Evolutionary conservation across 1,140 invertebrate genomes (phyloP).

Genomic region (Ruditapes philippinarum): DNA sequence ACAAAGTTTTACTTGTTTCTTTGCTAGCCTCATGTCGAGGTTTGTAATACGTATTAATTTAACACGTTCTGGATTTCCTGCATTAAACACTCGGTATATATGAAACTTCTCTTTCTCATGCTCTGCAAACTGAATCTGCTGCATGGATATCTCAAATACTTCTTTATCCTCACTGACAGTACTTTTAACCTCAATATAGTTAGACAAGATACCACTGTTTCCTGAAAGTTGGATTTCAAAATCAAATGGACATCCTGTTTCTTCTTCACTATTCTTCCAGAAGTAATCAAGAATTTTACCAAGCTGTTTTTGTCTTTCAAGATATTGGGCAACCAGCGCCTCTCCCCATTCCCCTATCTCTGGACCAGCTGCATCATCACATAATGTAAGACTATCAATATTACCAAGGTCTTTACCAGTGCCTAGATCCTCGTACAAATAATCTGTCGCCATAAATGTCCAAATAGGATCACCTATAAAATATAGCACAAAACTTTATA

Average conservation of each 20-base stretch:
- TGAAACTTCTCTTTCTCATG: constrained; percentile 79
- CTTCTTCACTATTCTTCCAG: constrained; percentile 77
- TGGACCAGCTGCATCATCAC: neutral
- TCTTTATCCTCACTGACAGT: constrained; percentile 78
- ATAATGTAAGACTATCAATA: constrained; percentile 35
- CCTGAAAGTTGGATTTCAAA: constrained; percentile 74
- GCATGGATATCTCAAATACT: constrained; percentile 82
- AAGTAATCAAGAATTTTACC: constrained; percentile 69
- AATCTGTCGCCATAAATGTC: constrained; percentile 72
- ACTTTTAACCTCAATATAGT: constrained; percentile 81
- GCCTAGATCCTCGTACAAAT: constrained; percentile 77
- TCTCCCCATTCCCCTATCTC: constrained; percentile 82
- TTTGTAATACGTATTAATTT: constrained; percentile 78
- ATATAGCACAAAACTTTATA: too few species aligned
- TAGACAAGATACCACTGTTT: constrained; percentile 52
- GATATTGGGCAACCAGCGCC: constrained; percentile 78
- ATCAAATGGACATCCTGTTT: constrained; percentile 81
- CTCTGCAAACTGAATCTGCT: constrained; percentile 81
- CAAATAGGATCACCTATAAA: constrained; percentile 77
- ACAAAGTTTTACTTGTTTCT: constrained; percentile 77
- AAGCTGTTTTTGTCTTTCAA: constrained; percentile 71
- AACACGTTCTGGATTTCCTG: constrained; percentile 72
- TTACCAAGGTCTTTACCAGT: constrained; percentile 61
- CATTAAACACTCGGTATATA: constrained; percentile 83
- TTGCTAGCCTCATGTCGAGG: constrained; percentile 74